Evolutionary conservation across 2,888 invertebrate species (phyloP).

Genomic region (Drosophila rubida): DNA sequence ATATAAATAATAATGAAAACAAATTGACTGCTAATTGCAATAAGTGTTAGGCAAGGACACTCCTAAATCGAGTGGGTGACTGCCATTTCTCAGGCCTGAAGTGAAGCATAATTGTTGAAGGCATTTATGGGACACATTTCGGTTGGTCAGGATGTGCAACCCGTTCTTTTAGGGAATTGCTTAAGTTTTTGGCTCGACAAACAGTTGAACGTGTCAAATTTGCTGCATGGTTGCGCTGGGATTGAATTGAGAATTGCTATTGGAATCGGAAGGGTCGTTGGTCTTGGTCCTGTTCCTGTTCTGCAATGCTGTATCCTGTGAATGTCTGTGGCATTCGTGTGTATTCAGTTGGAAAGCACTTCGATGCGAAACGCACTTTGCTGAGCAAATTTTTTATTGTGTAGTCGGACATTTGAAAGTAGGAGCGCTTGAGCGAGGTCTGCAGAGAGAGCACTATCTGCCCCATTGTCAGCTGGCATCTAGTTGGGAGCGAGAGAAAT

Average conservation of each 20-base stretch:
- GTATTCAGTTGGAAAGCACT: conserved; percentile 52
- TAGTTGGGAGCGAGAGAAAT: conserved; percentile 4
- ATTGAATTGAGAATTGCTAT: conserved; percentile 31
- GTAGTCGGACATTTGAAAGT: conserved; percentile 31
- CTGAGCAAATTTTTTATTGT: conserved; percentile 30
- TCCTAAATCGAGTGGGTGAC: no score
- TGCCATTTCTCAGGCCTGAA: background rate
- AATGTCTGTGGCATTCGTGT: conserved; percentile 21
- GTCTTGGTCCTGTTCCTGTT: background rate
- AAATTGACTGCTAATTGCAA: no score
- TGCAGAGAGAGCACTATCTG: conserved; percentile 1
- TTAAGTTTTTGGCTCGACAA: conserved; percentile 1
- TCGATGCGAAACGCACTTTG: conserved; percentile 30
- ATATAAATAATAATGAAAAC: no score
- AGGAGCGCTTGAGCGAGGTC: conserved; percentile 35
- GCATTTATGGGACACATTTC: background rate
- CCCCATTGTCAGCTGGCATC: background rate
- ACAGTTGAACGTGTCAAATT: conserved; percentile 56
- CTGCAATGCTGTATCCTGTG: background rate
- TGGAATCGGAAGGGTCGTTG: background rate
- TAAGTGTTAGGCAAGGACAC: no score
- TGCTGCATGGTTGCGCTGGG: conserved; percentile 48
- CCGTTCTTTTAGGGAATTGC: background rate
- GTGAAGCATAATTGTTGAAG: background rate
- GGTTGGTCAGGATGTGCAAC: background rate